Evolutionary conservation across 2,797 vertebrate genomes (phyloP), one percentile per base, ranked within the genome.

Genomic region (Okamejei kenojei): DNA sequence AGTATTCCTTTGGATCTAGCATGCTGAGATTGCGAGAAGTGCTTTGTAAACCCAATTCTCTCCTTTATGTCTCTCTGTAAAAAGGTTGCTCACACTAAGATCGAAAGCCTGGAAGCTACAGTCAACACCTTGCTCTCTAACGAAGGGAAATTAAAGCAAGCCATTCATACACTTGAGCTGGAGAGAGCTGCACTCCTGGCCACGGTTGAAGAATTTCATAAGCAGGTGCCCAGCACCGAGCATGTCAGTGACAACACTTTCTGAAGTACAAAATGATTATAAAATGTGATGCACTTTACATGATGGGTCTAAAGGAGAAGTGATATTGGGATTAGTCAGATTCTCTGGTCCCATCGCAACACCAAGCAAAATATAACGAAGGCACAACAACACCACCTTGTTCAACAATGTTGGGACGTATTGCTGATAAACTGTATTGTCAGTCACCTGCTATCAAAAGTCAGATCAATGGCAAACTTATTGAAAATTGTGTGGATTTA

Each of bases 31-130:
- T 68, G n/a, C 68, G 17, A 9, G 68, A 88, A 32, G 15, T 10
- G 15, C 6, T 21, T 11, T 35, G 68, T 68, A 68, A 68, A 88
- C 32, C 0, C 8, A 61, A 17, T 54, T 71, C 92, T 68, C 29
- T 54, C 45, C 45, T 54, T 81, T 81, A 93, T 93, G 93, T 93
- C 9, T 61, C 26, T 73, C 17, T 93, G 77, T 94, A 4, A 94
- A 4, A 94, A 99, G 98, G 96, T 97, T 94, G 98, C 98, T 10
- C 98, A 99, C 5, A 95, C 96, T 73, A 97, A 95, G 95, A 97
- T 97, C 94, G 97, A 96, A 82, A 97, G 95, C 93, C 95, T 98
- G 2, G 96, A 98, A 73, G 97, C 96, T 4, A 97, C 96, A 0
- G 95, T 98, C 32, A 97, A 97, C 94, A 96, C 95, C 93, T 96